These are phyloP conservation scores for Dendrocincla tyrannina DNA, from an alignment of 2,797 vertebrate species.

Conservation along the genomic window DNA sequence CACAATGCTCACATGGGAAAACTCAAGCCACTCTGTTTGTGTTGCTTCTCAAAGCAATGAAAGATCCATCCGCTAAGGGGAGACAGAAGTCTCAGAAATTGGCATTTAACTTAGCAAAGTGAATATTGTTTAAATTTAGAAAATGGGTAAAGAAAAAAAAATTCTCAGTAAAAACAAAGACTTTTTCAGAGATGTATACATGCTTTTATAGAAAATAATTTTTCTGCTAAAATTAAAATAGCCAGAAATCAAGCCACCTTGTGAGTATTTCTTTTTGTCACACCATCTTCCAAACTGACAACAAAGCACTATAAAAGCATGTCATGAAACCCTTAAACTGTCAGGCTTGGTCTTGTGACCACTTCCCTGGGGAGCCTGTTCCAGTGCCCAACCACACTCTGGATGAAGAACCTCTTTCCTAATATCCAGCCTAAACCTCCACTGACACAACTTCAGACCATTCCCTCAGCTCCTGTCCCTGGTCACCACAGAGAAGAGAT, in stretches of 20 bases:
- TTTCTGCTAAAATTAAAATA: not conserved
- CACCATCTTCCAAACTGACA: not conserved
- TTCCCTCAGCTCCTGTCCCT: not conserved
- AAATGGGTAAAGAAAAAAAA: fast-evolving
- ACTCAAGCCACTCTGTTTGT: not conserved
- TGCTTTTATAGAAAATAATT: not conserved
- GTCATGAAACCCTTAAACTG: not conserved
- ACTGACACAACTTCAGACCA: not conserved
- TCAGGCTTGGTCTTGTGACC: not conserved
- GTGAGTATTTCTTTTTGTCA: not conserved
- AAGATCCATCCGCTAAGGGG: not conserved
- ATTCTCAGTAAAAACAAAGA: not conserved
- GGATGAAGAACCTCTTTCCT: not conserved
- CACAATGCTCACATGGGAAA: conserved; percentile 1
- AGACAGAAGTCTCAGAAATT: not conserved
- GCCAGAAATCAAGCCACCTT: fast-evolving
- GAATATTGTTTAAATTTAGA: not conserved
- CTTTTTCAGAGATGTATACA: not conserved
- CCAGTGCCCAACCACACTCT: not conserved
- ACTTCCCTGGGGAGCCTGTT: not conserved
- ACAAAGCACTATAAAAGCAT: not conserved
- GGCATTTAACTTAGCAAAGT: not conserved
- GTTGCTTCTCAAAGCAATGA: not conserved
- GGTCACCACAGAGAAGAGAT: not conserved
- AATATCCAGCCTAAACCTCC: not conserved